Evolutionary conservation across 2,888 invertebrate genomes (phyloP).

Genomic region (Kryphioiulus occultus): DNA sequence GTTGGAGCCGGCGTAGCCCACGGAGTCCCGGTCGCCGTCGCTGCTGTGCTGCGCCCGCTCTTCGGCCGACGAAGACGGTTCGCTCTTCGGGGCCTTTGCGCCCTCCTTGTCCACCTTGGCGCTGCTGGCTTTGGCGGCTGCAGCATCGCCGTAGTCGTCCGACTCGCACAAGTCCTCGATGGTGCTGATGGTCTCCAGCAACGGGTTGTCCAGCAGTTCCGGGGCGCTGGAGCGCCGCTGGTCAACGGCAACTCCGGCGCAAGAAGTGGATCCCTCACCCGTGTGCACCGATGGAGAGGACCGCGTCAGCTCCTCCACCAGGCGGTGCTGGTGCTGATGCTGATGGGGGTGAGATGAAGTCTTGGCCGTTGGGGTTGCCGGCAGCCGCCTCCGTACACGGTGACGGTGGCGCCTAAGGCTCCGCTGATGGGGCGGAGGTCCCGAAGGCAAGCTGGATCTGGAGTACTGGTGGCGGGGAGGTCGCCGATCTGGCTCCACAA

Average conservation of each 20-base stretch:
- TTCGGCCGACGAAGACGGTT: background rate
- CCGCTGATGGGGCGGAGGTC: background rate
- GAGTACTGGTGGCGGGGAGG: constrained; percentile 39
- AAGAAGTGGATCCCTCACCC: background rate
- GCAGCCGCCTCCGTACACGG: background rate
- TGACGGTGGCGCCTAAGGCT: constrained; percentile 31
- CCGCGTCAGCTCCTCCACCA: constrained; percentile 37
- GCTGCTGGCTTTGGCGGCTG: constrained; percentile 42
- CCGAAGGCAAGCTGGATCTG: background rate
- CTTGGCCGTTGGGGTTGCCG: background rate
- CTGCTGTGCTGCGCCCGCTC: constrained; percentile 37
- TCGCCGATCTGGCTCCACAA: background rate
- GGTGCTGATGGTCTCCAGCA: constrained; percentile 61
- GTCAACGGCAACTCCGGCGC: background rate
- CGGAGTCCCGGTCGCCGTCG: constrained; percentile 59
- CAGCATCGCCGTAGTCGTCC: constrained; percentile 57
- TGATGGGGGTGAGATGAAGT: background rate
- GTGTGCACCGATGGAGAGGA: constrained; percentile 32
- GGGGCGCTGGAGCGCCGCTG: constrained; percentile 47
- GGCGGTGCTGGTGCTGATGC: constrained; percentile 28
- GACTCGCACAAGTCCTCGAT: constrained; percentile 58
- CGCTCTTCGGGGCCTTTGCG: constrained; percentile 40
- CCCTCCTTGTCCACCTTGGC: background rate
- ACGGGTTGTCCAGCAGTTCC: constrained; percentile 57
- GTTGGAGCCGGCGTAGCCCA: constrained; percentile 61